Evolutionary conservation across 2,113 vertebrate genomes (phyloP).

Genomic region (Pelusios castaneus): DNA sequence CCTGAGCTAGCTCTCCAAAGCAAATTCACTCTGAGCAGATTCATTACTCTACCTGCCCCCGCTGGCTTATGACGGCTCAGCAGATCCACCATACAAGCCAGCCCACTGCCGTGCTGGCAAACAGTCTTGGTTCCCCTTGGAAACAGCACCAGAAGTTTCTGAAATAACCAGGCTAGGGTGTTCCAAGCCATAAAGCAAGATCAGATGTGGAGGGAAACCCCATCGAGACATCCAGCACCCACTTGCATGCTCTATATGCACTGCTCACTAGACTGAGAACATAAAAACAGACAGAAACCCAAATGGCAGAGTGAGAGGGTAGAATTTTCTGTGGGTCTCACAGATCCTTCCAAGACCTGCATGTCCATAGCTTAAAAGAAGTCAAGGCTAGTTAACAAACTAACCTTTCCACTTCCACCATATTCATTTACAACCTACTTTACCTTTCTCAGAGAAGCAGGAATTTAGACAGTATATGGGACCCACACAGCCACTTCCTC

Average conservation of each 20-base stretch:
- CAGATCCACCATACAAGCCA: neutral
- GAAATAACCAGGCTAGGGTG: neutral
- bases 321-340: neutral
- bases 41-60: neutral
- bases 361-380: neutral
- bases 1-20: neutral
- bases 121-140: neutral
- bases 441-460: neutral
- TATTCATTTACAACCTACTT: neutral
- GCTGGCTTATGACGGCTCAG: neutral
- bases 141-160: neutral
- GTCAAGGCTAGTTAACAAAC: neutral
- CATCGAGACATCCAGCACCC: too few species aligned
- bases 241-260: neutral
- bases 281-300: neutral
- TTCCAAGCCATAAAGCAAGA: neutral
- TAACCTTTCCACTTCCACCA: neutral
- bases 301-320: neutral
- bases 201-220: neutral
- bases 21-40: neutral
- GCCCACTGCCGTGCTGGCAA: slow-evolving; percentile 12
- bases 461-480: neutral
- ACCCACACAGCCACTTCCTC: neutral
- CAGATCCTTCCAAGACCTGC: neutral
- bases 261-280: neutral